phyloP scores from a whole-genome alignment of 2,797 vertebrate species.

The Epinephelus malabaricus region DNA sequence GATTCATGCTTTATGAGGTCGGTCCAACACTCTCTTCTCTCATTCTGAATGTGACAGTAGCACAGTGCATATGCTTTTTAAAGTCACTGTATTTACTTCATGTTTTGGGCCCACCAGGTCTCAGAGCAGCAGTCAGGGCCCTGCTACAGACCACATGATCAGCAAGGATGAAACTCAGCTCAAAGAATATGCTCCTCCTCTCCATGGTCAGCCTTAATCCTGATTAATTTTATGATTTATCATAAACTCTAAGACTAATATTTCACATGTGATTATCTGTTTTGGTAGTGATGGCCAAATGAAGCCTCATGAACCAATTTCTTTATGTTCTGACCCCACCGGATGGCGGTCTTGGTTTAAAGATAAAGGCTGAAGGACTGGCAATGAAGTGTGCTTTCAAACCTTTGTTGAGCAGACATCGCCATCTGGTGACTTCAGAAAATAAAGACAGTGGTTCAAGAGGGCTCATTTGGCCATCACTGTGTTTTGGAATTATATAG shows the following conservation, averaged over 20 bases:
- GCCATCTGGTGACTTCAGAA: too few relatives aligned
- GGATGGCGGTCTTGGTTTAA: too few relatives aligned
- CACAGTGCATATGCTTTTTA: not conserved
- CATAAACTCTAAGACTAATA: too few relatives aligned
- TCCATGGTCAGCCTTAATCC: constrained; percentile 13
- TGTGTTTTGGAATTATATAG: too few relatives aligned
- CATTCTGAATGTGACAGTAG: not conserved
- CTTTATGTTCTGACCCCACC: too few relatives aligned
- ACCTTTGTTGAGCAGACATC: too few relatives aligned
- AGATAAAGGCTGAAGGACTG: too few relatives aligned
- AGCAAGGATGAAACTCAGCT: constrained; percentile 2
- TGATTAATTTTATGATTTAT: not conserved
- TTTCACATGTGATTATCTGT: not conserved
- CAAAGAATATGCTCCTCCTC: not conserved
- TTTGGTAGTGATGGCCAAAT: too few relatives aligned
- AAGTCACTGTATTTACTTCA: not conserved
- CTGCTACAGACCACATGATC: constrained; percentile 1
- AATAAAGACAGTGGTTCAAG: too few relatives aligned
- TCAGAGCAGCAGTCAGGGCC: constrained; percentile 5
- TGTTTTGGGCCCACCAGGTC: constrained; percentile 7
- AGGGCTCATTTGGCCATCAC: too few relatives aligned
- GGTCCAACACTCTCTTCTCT: not conserved
- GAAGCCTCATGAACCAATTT: too few relatives aligned
- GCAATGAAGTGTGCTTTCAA: too few relatives aligned
- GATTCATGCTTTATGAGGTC: constrained; percentile 27